Evolutionary conservation across 2,888 invertebrate species (phyloP).

Genomic region (Zonitis immaculata): DNA sequence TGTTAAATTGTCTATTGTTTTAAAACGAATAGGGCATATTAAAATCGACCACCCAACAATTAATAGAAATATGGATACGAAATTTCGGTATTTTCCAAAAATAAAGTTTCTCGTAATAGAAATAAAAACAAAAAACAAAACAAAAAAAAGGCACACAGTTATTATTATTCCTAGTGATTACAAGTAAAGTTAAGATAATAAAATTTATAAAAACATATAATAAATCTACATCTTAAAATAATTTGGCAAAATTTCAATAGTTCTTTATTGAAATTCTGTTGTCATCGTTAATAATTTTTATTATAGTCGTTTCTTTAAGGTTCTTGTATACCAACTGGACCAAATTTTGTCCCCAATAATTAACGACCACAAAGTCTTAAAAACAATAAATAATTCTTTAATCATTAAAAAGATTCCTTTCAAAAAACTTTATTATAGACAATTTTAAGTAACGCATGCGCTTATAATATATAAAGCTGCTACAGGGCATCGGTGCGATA

Average conservation of each 20-base stretch:
- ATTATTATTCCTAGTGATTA: neutral
- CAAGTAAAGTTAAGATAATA: neutral
- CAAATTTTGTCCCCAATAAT: neutral
- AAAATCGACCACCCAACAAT: slow-evolving; percentile 1
- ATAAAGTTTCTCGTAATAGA: no score
- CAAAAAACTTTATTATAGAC: no score
- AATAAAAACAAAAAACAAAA: no score
- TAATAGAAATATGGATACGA: neutral
- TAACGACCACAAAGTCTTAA: neutral
- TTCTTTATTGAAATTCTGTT: neutral
- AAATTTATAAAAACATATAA: neutral
- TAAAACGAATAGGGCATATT: neutral
- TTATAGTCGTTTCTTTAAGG: neutral
- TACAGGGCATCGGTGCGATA: slow-evolving; percentile 26
- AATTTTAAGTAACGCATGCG: slow-evolving; percentile 17
- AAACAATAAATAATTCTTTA: no score
- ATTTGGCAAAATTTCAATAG: neutral
- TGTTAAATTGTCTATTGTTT: neutral
- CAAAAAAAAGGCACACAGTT: no score
- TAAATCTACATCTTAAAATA: neutral
- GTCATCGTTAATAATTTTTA: neutral
- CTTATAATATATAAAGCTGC: no score
- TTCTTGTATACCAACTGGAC: neutral
- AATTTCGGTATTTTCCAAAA: neutral
- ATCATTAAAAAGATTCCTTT: no score